Conservation (phyloP, 1,140 invertebrate species). For the Chrysomallon squamiferum region DNA sequence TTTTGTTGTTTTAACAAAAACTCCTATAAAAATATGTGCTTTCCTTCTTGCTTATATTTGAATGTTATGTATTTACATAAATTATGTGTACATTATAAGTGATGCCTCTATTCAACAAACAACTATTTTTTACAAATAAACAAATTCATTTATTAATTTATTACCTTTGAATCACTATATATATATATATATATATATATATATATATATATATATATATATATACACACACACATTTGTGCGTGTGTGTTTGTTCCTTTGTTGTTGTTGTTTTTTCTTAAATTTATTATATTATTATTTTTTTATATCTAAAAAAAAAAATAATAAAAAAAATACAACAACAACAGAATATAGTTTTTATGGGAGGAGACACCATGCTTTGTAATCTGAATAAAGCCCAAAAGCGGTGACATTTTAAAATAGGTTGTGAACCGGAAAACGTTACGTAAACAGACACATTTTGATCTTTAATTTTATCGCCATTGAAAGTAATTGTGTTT, state of each 20-base stretch:
- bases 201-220: constrained; percentile 1
- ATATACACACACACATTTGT: neutral
- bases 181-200: neutral
- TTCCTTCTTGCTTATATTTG: neutral
- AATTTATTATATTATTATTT: neutral
- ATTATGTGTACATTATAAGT: neutral
- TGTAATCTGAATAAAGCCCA: no score
- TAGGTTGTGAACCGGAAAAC: no score
- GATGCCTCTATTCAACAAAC: neutral
- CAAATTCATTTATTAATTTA: neutral
- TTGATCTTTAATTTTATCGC: no score
- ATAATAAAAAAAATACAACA: neutral
- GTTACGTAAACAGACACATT: no score
- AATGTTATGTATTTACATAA: neutral
- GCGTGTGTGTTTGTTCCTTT: neutral
- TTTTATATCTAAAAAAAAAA: neutral
- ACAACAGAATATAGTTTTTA: neutral
- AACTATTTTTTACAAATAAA: neutral
- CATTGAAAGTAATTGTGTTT: no score
- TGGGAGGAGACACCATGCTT: neutral
- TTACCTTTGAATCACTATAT: neutral
- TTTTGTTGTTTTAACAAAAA: neutral
- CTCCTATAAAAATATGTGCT: neutral
- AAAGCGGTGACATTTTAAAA: no score
- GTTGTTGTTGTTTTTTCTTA: neutral